These are phyloP conservation scores for Trissolcus brochymenae DNA, from an alignment of 2,888 invertebrate genomes.

Conservation along the genomic window DNA sequence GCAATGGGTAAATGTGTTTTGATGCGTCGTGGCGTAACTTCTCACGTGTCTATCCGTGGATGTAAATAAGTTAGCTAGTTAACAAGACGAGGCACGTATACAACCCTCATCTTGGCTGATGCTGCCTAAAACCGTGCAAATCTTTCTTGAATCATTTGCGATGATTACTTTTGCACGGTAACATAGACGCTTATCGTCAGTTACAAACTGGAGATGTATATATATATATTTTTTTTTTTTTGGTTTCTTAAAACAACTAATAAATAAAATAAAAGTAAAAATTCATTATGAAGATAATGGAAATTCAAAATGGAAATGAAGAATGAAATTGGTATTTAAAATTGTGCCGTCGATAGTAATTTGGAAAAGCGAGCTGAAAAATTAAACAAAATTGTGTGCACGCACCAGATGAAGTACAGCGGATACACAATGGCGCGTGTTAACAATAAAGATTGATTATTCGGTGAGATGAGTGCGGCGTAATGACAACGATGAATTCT, in stretches of 20 bases:
- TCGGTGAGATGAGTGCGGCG: constrained; percentile 23
- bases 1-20: constrained; percentile 48
- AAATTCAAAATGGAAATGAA: no score
- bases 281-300: no score
- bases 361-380: no score
- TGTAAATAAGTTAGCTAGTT: constrained; percentile 56
- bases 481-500: constrained; percentile 27
- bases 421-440: constrained; percentile 7
- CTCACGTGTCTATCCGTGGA: constrained; percentile 40
- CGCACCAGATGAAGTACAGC: constrained; percentile 10
- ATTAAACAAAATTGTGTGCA: neutral
- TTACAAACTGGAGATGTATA: no score
- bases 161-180: constrained; percentile 40
- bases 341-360: no score
- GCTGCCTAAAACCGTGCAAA: constrained; percentile 29
- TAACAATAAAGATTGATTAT: constrained; percentile 39
- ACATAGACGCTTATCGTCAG: constrained; percentile 10
- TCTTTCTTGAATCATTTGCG: constrained; percentile 37
- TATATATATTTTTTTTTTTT: no score
- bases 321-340: no score
- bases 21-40: constrained; percentile 45
- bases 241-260: no score
- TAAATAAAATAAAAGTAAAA: no score
- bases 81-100: constrained; percentile 28
- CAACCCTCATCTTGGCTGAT: neutral